Conservation (phyloP, 2,797 vertebrate species). For the Enoplosus armatus region DNA sequence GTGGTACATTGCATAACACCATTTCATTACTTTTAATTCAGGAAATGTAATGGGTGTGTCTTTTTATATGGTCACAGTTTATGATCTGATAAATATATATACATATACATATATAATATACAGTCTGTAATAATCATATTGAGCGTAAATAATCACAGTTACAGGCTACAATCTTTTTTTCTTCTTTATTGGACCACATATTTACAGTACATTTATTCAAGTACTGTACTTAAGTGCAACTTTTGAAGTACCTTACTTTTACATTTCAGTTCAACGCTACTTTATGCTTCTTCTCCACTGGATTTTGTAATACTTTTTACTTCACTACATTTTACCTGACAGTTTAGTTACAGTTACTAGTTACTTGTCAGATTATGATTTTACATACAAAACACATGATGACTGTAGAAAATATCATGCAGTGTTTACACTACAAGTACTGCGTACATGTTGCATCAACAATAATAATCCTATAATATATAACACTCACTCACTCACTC, state of each 20-base stretch:
- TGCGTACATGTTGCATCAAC: background rate
- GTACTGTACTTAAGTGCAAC: background rate
- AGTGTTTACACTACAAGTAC: background rate
- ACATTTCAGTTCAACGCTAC: background rate
- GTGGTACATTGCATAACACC: background rate
- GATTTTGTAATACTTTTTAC: background rate
- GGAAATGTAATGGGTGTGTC: slow-evolving; percentile 5
- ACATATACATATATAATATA: no score
- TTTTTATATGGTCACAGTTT: background rate
- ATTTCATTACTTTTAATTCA: slow-evolving; percentile 30
- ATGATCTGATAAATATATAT: slow-evolving; percentile 16
- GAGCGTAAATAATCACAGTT: no score
- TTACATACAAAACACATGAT: background rate
- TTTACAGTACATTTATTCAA: background rate
- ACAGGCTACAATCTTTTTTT: no score
- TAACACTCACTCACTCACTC: background rate
- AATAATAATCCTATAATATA: background rate
- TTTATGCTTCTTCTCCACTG: background rate
- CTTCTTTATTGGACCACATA: background rate
- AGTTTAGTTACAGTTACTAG: background rate
- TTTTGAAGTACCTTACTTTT: background rate
- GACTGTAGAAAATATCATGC: background rate
- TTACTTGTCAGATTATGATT: background rate
- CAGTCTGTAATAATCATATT: slow-evolving; percentile 1
- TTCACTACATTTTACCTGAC: background rate